Evolutionary conservation across 2,888 invertebrate species (phyloP), one percentile per base, ranked within the genome.

Genomic region (Parnassius glacialis): DNA sequence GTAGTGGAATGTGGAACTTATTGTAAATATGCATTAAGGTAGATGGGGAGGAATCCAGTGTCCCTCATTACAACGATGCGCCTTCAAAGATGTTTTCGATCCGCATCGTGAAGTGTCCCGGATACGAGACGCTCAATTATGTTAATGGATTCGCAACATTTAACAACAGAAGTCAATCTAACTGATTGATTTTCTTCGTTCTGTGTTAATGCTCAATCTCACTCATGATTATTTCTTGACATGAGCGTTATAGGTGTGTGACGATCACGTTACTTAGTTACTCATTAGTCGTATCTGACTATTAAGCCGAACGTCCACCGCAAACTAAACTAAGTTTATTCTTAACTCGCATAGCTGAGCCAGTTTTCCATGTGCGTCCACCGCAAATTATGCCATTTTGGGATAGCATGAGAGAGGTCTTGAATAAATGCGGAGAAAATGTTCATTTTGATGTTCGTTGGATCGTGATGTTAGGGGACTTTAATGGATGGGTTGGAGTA

Each of bases 81-180:
- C 80, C 80, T 79, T 87, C 87, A 87, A 87, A 88, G 87, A 85
- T 81, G 79, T 80, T 78, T 68, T 76, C 79, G 80, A 80, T 83
- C 75, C 81, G 80, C 75, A 78, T 79, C 78, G 81, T 80, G 80
- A 83, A 86, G 82, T 82, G 83, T 84, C 83, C 82, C 81, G 84
- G 82, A 85, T 81, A 83, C 83, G 80, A 83, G 84, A 80, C 78
- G 83, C 82, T 87, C 87, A 89, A 89, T 90, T 88, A 89, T 88
- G 87, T 76, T 89, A 89, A 90, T 89, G 88, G 87, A 73, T 81
- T 79, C 79, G 76, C 79, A 79, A 79, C 79, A 81, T 81, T 82
- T 78, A 76, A 82, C 84, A 82, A 79, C 48, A 43, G 9, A 5
- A 16, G 25, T 47, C 77, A 78, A 76, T 79, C 75, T 74, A 72